Conservation (phyloP, 2,888 invertebrate species). For the Beris morrisii region DNA sequence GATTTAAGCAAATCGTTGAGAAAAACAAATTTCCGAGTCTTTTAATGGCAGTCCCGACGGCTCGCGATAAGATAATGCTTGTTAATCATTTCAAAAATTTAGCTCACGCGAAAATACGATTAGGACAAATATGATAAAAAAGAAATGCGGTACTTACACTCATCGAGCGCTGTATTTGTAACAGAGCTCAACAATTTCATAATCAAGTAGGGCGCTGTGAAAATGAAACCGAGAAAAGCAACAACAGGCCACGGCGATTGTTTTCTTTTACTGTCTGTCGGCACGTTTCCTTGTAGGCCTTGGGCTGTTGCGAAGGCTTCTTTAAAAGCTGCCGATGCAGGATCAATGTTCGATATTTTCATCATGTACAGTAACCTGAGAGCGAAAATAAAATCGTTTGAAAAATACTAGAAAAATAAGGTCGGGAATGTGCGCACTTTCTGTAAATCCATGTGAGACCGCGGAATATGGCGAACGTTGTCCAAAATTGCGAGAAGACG, state of each 20-base stretch:
- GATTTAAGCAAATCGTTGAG: too few species aligned
- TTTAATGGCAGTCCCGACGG: too few species aligned
- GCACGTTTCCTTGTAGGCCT: conserved; percentile 49
- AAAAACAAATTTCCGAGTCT: too few species aligned
- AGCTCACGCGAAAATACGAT: too few species aligned
- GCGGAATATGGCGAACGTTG: conserved; percentile 81
- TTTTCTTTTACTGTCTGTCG: conserved; percentile 49
- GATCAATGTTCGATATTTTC: conserved; percentile 53
- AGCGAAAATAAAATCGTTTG: conserved; percentile 1
- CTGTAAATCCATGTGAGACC: conserved; percentile 79
- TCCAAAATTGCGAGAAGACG: conserved; percentile 84
- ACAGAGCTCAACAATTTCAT: conserved; percentile 74
- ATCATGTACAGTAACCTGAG: conserved; percentile 52
- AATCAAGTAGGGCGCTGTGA: conserved; percentile 90
- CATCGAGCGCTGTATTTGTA: conserved; percentile 60
- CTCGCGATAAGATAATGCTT: too few species aligned
- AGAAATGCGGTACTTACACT: conserved; percentile 58
- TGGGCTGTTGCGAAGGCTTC: conserved; percentile 57
- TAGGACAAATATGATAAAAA: background rate
- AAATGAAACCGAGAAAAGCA: conserved; percentile 83
- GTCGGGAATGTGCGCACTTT: conserved; percentile 53
- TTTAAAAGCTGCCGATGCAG: conserved; percentile 54
- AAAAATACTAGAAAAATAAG: conserved; percentile 11
- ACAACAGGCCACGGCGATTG: conserved; percentile 84
- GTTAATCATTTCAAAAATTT: too few species aligned